Base-by-base conservation (phyloP, 2,888 invertebrate species). In the Iselma pallidipennis region DNA sequence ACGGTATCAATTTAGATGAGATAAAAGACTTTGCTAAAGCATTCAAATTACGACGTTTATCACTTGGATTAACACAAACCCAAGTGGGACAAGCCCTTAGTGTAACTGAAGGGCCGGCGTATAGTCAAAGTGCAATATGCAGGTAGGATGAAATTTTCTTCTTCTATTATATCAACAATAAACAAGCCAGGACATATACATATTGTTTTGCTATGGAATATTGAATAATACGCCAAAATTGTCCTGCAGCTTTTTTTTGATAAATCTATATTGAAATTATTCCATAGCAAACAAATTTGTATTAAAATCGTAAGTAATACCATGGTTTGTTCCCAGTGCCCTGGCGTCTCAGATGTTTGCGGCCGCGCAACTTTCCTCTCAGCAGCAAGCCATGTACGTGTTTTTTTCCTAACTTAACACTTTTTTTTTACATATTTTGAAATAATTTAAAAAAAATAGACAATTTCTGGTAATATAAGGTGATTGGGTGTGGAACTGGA, bases 111-210 rank as follows among this genome's bases (percentile, higher is more conserved):
- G 98, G 98, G 57, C 98, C 98, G 29, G 96, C 97, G 54, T 98
- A 98, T 83, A 97, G 96, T 83, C 98, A 98, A 87, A 96, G 96
- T 83, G 98, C 98, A 74, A 98, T 98, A 82, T 98, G 98, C 94
- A 95, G 97, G 97, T 97, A 86, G 85, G 12, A 59, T 56, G 23
- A 14, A 5, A 16, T 48, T n/a, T 4, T 28, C 14, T n/a, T n/a
- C n/a, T n/a, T n/a, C n/a, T n/a, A 28, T 21, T 10, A 49, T 49
- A 21, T 14, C 1, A 12, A 37, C 23, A n/a, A 51, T 26, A 49
- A 25, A 16, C 52, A 60, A 67, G 65, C 65, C 68, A 69, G 69
- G 70, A 70, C 66, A 55, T 67, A 57, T 55, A 33, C 66, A 66
- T 63, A 63, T 56, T 49, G 49, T 57, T 55, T 45, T 45, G 45